Evolutionary conservation across 2,797 vertebrate species (phyloP), one percentile per base, ranked within the genome.

Genomic region (Acestrorhynchus altus): DNA sequence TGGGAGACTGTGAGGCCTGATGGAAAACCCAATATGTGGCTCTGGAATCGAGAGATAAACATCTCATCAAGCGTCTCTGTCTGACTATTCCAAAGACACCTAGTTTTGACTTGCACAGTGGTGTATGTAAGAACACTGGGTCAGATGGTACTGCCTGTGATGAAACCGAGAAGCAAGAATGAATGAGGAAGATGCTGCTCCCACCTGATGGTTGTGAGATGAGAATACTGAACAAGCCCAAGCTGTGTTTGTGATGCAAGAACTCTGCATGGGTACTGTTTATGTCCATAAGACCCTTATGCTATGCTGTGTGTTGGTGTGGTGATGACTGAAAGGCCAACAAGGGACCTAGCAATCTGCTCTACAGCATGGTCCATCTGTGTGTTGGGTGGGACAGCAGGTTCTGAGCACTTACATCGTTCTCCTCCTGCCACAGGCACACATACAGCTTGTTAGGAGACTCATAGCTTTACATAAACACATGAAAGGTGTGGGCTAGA

Each of bases 331-430:
- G 76, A 54, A 28, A 60, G 74, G 54, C 76, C 61, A 63, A 59
- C 49, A 60, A 72, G 65, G 56, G 56, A 79, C 26, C 63, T 57
- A 76, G 69, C 76, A 77, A 81, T 85, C 76, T 83, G 76, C 76
- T 81, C 24, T 69, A 65, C 49, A 70, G 51, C 69, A 28, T 42
- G 31, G 54, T 72, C 76, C 65, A 83, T 71, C 78, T 72, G 73
- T 81, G 76, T 83, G 35, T 76, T 57, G 63, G 46, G 72, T 61
- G 72, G 78, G 24, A 26, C 52, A 74, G 57, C 71, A 80, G 74
- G 13, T 61, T 44, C 39, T 51, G 46, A 77, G 47, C 64, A 51
- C 54, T 22, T 39, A 56, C 39, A 60, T 57, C 57, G 51, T 64
- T 56, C 65, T 74, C 65, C 72, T 77, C 59, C 49, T 74, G 74